Evolutionary conservation across 92 coral and sea anemone genomes (phyloP).

Genomic region (Chrysogorgia sp.): DNA sequence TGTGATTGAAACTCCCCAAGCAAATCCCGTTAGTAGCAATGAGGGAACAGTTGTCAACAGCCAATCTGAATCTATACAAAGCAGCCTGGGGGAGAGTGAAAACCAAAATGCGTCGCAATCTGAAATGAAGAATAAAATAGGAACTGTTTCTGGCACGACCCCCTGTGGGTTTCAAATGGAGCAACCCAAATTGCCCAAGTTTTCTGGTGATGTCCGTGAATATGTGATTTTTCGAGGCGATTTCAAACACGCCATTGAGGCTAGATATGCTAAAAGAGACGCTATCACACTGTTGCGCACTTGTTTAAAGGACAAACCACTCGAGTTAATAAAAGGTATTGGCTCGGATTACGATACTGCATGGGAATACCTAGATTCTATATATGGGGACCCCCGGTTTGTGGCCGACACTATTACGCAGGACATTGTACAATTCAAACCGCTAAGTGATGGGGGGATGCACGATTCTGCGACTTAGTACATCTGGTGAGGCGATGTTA

Average conservation of each 20-base stretch:
- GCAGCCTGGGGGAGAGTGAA: neutral
- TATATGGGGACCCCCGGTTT: constrained; percentile 57
- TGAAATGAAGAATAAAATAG: constrained; percentile 25
- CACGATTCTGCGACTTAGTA: constrained; percentile 55
- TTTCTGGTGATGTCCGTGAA: too few species aligned
- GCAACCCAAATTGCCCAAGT: too few species aligned
- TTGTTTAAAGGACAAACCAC: constrained; percentile 48
- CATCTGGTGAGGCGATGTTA: constrained; percentile 47
- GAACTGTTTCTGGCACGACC: too few species aligned
- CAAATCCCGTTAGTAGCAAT: neutral
- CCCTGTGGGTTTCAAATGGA: too few species aligned
- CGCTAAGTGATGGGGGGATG: constrained; percentile 31
- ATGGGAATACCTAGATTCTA: constrained; percentile 43
- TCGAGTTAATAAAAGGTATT: constrained; percentile 60
- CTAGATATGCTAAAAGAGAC: too few species aligned
- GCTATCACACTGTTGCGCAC: too few species aligned
- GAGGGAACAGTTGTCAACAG: neutral
- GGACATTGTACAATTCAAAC: constrained; percentile 41
- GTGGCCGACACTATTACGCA: constrained; percentile 41
- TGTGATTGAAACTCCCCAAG: constrained; percentile 5
- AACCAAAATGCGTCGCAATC: neutral
- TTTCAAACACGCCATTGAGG: too few species aligned
- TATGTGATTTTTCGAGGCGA: too few species aligned
- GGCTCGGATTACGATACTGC: constrained; percentile 48
- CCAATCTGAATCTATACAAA: neutral